Evolutionary conservation across 1,140 invertebrate species (phyloP), one percentile per base, ranked within the genome.

Genomic region (Papilio machaon): DNA sequence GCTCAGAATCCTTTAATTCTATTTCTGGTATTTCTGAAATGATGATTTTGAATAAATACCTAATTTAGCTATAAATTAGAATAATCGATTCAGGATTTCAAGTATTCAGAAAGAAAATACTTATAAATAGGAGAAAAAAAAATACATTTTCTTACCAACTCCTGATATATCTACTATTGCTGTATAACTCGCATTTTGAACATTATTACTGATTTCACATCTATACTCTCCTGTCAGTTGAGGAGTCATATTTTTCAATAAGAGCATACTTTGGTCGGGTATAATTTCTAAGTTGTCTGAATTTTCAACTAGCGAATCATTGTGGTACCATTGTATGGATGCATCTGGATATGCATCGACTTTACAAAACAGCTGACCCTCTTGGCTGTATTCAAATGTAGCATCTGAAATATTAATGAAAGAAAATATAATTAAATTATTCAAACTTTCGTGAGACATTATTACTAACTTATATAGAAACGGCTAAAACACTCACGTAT

Each of bases 271-370:
- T 9, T 91, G 85, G 7, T 90, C 86, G 0, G 79, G 52, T 23
- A 84, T 19, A 10, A 90, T 70, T 84, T 88, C 67, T 19, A 89
- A 15, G 49, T 90, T 83, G 49, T 85, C 83, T 15, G 80, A 80
- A n/a, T 81, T 60, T 38, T 83, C 84, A 64, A 92, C 60, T 2
- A 79, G 19, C 10, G 88, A 90, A 4, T 89, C 87, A 60, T 94
- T 94, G 43, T 91, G 89, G 19, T 85, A 90, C 92, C 92, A 94
- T 83, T 86, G 89, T 19, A 88, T 86, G 46, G 85, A 84, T 9
- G 88, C 89, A 79, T 90, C 88, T 1, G 92, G 92, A 75, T 92
- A 92, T 9, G 91, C 87, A 17, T 87, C 79, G 0, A 90, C 89
- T 85, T 92, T 81, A 75, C 91, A 94, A 78, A 83, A 88, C 4